Conservation (phyloP, 1,140 invertebrate genomes). For the Bombyx mandarina region DNA sequence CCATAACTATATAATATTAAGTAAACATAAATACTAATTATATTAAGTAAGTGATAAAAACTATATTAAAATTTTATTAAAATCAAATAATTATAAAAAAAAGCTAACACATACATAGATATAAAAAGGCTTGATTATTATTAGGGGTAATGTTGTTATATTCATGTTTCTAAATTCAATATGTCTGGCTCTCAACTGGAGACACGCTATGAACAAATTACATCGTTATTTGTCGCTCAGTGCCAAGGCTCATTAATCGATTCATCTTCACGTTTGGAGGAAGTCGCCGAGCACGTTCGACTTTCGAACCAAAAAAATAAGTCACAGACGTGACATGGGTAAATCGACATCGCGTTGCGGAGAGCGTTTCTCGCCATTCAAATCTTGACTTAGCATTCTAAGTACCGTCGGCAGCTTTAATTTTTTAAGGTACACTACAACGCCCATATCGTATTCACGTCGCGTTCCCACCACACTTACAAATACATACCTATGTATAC, state of each 20-base stretch:
- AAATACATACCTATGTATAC: constrained; percentile 33
- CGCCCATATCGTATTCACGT: constrained; percentile 57
- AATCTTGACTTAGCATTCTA: constrained; percentile 65
- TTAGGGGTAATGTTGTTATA: constrained; percentile 20
- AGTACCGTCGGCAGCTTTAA: constrained; percentile 57
- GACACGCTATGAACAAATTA: not conserved
- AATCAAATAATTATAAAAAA: no score
- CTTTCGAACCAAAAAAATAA: constrained; percentile 38
- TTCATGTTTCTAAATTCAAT: constrained; percentile 4
- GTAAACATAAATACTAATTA: no score
- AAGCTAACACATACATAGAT: no score
- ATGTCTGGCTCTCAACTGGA: not conserved
- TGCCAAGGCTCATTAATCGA: constrained; percentile 29
- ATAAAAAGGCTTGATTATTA: constrained; percentile 2
- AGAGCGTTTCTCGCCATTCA: constrained; percentile 46
- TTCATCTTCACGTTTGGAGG: constrained; percentile 31
- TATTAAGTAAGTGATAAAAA: no score
- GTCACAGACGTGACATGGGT: constrained; percentile 38
- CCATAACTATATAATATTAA: no score
- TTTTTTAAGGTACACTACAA: constrained; percentile 59
- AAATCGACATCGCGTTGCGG: constrained; percentile 41
- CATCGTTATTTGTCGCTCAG: no score
- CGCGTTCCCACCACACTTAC: constrained; percentile 58
- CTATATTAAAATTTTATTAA: no score
- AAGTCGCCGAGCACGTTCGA: constrained; percentile 32